These are phyloP conservation scores for Hippopotamyrus pictus DNA, from an alignment of 2,797 vertebrate species.

Conservation along the genomic window DNA sequence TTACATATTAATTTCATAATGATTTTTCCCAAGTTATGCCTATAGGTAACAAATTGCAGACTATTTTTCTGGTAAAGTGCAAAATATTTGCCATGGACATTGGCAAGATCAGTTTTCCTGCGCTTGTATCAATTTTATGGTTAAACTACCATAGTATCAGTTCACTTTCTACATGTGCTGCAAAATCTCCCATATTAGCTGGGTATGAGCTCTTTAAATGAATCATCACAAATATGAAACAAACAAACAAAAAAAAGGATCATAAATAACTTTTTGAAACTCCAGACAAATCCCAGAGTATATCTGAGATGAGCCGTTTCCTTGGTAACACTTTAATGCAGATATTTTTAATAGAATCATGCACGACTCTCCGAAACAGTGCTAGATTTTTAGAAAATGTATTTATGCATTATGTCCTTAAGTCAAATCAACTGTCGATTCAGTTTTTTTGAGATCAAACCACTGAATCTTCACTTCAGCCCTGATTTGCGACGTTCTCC, in stretches of 20 bases:
- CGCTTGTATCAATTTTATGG: conserved; percentile 32
- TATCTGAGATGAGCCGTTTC: not conserved
- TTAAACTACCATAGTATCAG: conserved; percentile 22
- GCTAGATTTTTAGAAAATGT: not conserved
- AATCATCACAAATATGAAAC: not conserved
- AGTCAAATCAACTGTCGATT: not conserved
- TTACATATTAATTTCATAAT: not conserved
- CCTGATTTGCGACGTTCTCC: not conserved
- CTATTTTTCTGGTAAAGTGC: not conserved
- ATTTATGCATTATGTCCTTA: not conserved
- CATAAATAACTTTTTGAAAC: not conserved
- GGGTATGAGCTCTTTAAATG: not conserved
- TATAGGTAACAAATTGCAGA: not conserved
- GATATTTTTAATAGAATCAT: not conserved
- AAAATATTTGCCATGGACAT: not conserved
- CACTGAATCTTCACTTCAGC: not conserved
- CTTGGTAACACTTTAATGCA: conserved; percentile 1
- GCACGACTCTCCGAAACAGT: not conserved
- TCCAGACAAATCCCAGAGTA: not conserved
- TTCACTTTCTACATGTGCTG: not conserved
- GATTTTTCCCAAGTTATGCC: not conserved
- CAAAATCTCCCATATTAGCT: not conserved
- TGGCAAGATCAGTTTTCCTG: conserved; percentile 9
- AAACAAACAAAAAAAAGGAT: not conserved
- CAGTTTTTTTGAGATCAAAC: not conserved